These are phyloP conservation scores for Calosoma granatense DNA, from an alignment of 1,140 invertebrate species.

Conservation along the genomic window DNA sequence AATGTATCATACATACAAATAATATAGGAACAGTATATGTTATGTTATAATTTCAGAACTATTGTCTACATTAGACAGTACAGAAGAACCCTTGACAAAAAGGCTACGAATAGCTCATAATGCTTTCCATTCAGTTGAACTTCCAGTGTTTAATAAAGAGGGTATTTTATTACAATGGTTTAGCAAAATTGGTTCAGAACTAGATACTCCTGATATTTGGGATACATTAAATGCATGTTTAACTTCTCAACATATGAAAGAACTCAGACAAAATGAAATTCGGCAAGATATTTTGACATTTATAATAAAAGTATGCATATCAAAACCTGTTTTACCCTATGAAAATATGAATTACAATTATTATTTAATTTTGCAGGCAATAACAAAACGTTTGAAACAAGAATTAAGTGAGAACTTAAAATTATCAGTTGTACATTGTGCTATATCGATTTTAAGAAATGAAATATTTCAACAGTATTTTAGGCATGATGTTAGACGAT, in stretches of 20 bases:
- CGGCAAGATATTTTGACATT: constrained; percentile 13
- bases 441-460: constrained; percentile 13
- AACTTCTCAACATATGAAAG: constrained; percentile 17
- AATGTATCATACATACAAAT: too few species aligned
- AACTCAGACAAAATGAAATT: constrained; percentile 20
- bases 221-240: constrained; percentile 19
- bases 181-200: constrained; percentile 10
- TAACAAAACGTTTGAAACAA: background rate
- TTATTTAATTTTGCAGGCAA: background rate
- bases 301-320: constrained; percentile 19
- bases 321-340: too few species aligned
- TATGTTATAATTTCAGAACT: constrained; percentile 23
- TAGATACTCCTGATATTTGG: constrained; percentile 15
- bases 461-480: constrained; percentile 23
- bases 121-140: constrained; percentile 20
- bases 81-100: constrained; percentile 24
- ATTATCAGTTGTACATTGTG: background rate
- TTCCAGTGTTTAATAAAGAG: constrained; percentile 20
- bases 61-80: constrained; percentile 19
- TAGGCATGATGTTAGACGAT: constrained; percentile 20
- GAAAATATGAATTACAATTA: too few species aligned
- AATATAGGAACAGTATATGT: too few species aligned
- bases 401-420: background rate
- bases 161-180: constrained; percentile 23
- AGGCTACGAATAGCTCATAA: constrained; percentile 25